These are phyloP conservation scores for Nannospalax galili DNA, from an alignment of 2,113 vertebrate genomes.

Conservation along the genomic window DNA sequence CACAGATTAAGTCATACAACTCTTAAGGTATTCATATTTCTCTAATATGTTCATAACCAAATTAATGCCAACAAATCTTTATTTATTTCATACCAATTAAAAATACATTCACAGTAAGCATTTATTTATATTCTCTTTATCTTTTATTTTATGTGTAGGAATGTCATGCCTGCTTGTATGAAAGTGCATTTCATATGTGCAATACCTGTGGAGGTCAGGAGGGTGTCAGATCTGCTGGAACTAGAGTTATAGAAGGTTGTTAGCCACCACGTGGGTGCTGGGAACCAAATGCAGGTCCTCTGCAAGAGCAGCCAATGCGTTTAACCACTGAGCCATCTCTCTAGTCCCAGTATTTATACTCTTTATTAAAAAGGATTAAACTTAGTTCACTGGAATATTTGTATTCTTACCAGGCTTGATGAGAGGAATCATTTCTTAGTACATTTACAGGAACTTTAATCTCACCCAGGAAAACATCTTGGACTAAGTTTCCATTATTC, in stretches of 20 bases:
- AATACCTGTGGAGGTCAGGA: no score
- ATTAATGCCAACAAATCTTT: not conserved
- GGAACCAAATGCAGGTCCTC: no score
- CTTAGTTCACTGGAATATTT: not conserved
- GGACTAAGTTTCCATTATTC: slow-evolving; percentile 98
- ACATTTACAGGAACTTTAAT: slow-evolving; percentile 96
- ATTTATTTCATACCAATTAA: slow-evolving; percentile 12
- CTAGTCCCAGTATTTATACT: not conserved
- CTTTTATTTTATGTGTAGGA: no score
- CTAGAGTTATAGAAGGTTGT: no score
- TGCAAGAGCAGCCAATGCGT: no score
- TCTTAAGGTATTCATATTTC: slow-evolving; percentile 31
- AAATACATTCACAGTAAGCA: slow-evolving; percentile 11
- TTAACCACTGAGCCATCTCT: no score
- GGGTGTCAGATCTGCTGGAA: no score
- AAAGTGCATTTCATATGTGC: no score
- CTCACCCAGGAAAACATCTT: slow-evolving; percentile 97
- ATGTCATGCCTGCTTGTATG: no score
- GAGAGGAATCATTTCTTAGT: slow-evolving; percentile 91
- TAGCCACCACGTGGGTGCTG: no score
- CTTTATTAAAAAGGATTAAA: slow-evolving; percentile 10
- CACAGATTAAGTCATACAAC: slow-evolving; percentile 39
- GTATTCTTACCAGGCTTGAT: slow-evolving; percentile 94
- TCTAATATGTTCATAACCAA: slow-evolving; percentile 38
- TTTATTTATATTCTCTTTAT: not conserved